Evolutionary conservation across 64 coral and sea anemone species (phyloP), one percentile per base, ranked within the genome.

Genomic region (Anthopleura sola): DNA sequence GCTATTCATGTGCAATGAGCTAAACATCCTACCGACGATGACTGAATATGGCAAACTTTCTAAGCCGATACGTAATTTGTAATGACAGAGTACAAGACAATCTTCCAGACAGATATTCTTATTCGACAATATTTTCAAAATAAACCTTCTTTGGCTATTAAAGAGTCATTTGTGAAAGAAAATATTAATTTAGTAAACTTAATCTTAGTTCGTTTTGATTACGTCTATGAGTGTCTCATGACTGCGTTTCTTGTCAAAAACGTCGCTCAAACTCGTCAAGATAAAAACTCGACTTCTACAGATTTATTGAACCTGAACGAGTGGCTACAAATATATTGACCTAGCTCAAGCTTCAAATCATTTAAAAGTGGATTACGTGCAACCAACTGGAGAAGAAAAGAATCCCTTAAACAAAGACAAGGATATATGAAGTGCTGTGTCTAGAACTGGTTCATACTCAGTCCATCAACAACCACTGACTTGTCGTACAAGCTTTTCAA

Each of bases 121-220:
- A 71, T 71, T 71, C 16, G 66, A 32, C 14, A 71, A 71, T 71
- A 71, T 71, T 71, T 32, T 0, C 66, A 71, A 71, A 71, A 71
- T 16, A 71, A 71, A 71, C 26, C 28, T 16, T 71, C 28, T 28
- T 71, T 32, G 29, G n/a, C 66, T 71, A 71, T 71, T 71, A 71
- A 71, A 71, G 29, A 32, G 26, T 36, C 66, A 71, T 71, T 69
- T 71, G 24, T 32, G 66, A 71, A 71, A 29, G 15, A 71, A 71
- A 71, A 71, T 71, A 71, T 71, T 71, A 71, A 71, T 71, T 71
- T 71, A 71, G 66, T 71, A 71, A 71, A 71, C 66, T 71, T 32
- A 71, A 71, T 71, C 28, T 36, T 14, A 71, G 31, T 33, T 71
- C 7, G 66, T 71, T 71, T 71, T 33, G 24, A 32, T 71, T 71